Conservation (phyloP, 30 jellyfish, hydroid and myxozoan species). For the Hydractinia echinata region DNA sequence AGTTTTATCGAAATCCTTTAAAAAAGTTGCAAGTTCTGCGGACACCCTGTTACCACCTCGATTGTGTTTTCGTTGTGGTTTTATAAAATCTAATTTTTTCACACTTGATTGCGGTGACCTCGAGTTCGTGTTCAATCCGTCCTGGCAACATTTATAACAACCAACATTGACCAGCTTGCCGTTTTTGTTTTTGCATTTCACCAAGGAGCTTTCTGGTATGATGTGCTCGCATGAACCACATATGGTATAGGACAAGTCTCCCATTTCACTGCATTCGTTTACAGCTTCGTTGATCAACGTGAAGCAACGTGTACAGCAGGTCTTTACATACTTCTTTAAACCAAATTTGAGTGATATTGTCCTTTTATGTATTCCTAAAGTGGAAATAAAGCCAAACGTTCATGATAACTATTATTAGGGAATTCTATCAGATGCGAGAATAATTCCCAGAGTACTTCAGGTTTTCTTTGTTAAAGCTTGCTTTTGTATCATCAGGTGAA, state of each 20-base stretch:
- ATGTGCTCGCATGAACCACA: not conserved
- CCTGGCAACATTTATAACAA: slow-evolving; percentile 6
- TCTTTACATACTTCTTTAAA: slow-evolving; percentile 36
- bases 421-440: no score
- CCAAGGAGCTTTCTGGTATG: not conserved
- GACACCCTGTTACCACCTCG: not conserved
- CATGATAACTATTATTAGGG: no score
- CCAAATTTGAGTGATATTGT: slow-evolving; percentile 44
- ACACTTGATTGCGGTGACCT: not conserved
- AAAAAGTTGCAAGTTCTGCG: not conserved
- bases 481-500: no score
- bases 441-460: no score
- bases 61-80: not conserved
- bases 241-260: slow-evolving; percentile 1
- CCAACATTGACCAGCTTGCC: not conserved
- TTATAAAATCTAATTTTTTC: not conserved
- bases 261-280: slow-evolving; percentile 27
- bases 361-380: slow-evolving; percentile 29
- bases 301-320: slow-evolving; percentile 61
- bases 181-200: not conserved
- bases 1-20: not conserved
- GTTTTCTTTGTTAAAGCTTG: no score
- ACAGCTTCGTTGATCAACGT: slow-evolving; percentile 57
- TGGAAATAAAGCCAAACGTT: not conserved
- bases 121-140: not conserved